A percentile compares a stretch with the other conserved stretches of the same genome.
Conservation (phyloP, 2,797 vertebrate species). For the Hybognathus amarus region DNA sequence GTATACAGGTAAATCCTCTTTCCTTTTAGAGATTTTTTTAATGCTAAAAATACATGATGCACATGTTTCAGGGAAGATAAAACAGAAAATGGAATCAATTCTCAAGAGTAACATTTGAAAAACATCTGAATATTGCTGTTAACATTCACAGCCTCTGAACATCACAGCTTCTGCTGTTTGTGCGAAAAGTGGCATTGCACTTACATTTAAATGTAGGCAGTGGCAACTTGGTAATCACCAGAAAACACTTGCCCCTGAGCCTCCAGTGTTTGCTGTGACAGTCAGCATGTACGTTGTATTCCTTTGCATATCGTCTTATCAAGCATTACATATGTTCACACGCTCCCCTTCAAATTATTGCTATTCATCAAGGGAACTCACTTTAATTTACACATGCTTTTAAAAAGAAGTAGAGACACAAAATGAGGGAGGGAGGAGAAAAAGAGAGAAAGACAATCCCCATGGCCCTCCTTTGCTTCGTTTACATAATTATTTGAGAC, state of each 20-base stretch:
- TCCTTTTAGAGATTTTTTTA: background rate
- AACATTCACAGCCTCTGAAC: conserved; percentile 24
- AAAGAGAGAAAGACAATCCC: conserved; percentile 21
- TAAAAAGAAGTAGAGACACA: conserved; percentile 32
- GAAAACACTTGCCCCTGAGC: conserved; percentile 12
- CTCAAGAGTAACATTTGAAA: conserved; percentile 2
- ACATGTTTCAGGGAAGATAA: background rate
- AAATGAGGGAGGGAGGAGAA: conserved; percentile 2
- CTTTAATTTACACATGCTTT: conserved; percentile 52
- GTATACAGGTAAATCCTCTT: conserved; percentile 79
- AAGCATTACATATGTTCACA: conserved; percentile 47
- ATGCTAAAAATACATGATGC: background rate
- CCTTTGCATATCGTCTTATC: conserved; percentile 42
- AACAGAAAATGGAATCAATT: conserved; percentile 17
- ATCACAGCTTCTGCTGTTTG: conserved; percentile 19
- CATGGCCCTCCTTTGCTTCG: conserved; percentile 39
- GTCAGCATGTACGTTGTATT: conserved; percentile 18
- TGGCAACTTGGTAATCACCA: conserved; percentile 25
- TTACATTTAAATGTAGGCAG: conserved; percentile 11
- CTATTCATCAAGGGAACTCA: conserved; percentile 32
- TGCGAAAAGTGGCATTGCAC: conserved; percentile 1
- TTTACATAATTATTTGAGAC: conserved; percentile 55
- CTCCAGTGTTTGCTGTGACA: conserved; percentile 3
- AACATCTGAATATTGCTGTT: conserved; percentile 28
- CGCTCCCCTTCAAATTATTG: conserved; percentile 35